phyloP scores from a whole-genome alignment of 2,113 vertebrate genomes.

The Probosciger aterrimus region DNA sequence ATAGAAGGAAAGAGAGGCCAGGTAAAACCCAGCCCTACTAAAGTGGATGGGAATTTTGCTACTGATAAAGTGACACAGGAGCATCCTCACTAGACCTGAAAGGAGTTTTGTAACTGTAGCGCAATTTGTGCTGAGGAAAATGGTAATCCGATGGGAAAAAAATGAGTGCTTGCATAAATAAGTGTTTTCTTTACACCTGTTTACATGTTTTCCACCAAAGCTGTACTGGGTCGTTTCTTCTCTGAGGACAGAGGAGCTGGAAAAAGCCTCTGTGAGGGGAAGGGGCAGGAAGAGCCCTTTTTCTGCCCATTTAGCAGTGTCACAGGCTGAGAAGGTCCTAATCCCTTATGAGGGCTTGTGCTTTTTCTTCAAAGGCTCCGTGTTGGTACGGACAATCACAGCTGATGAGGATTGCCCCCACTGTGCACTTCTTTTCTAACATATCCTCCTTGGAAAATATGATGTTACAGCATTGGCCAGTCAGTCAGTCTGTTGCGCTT shows the following conservation, averaged over 20 bases:
- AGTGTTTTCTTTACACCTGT: background rate
- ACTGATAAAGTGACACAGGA: background rate
- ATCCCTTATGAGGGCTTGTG: accelerated
- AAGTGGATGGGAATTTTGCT: background rate
- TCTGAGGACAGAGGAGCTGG: background rate
- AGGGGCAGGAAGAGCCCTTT: background rate
- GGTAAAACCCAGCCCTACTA: background rate
- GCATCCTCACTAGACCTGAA: background rate
- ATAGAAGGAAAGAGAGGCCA: background rate
- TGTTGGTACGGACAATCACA: accelerated
- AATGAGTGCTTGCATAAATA: background rate
- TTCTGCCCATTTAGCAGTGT: background rate
- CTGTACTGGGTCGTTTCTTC: background rate
- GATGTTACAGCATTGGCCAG: background rate
- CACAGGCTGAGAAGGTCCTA: background rate
- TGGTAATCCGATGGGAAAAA: background rate
- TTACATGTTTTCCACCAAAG: background rate
- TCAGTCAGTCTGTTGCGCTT: background rate
- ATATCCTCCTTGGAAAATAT: background rate
- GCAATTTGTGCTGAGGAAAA: background rate
- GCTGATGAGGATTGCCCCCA: background rate
- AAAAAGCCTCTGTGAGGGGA: background rate
- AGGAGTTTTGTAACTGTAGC: background rate
- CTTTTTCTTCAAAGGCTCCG: background rate
- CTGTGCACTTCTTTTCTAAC: background rate